phyloP scores from a whole-genome alignment of 2,888 invertebrate species.

The Sesia apiformis region DNA sequence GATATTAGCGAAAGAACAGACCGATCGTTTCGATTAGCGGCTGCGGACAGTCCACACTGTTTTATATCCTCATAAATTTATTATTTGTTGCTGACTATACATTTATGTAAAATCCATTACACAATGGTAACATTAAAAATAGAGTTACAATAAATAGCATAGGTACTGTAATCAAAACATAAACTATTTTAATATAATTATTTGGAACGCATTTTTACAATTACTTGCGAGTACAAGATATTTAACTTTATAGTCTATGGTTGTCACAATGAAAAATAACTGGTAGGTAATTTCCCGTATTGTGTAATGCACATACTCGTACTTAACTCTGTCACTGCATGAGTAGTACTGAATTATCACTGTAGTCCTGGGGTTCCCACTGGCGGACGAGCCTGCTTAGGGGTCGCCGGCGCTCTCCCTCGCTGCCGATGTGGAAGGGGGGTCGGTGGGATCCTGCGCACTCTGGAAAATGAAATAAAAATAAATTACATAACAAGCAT shows the following conservation, averaged over 20 bases:
- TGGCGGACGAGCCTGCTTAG: constrained; percentile 18
- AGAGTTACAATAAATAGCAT: constrained; percentile 1
- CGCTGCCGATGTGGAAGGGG: constrained; percentile 34
- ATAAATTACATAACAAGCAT: too few species aligned
- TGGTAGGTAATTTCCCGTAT: neutral
- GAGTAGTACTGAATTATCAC: constrained; percentile 19
- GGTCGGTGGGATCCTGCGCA: constrained; percentile 52
- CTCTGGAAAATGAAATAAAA: constrained; percentile 37
- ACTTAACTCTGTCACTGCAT: constrained; percentile 2
- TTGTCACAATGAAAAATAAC: neutral
- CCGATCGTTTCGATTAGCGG: too few species aligned
- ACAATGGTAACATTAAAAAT: constrained; percentile 1
- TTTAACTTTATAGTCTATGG: neutral
- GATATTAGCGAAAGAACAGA: too few species aligned
- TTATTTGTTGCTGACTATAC: neutral
- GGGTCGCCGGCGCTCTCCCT: constrained; percentile 28
- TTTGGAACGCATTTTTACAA: neutral
- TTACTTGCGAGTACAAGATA: neutral
- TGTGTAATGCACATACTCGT: constrained; percentile 2
- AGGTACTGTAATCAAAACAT: constrained; percentile 1
- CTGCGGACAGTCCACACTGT: too few species aligned
- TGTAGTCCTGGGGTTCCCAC: constrained; percentile 16
- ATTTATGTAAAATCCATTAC: neutral
- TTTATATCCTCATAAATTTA: neutral
- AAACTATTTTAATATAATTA: neutral